Evolutionary conservation across 2,113 vertebrate genomes (phyloP), one percentile per base, ranked within the genome.

Genomic region (Amblyopsis rosae): DNA sequence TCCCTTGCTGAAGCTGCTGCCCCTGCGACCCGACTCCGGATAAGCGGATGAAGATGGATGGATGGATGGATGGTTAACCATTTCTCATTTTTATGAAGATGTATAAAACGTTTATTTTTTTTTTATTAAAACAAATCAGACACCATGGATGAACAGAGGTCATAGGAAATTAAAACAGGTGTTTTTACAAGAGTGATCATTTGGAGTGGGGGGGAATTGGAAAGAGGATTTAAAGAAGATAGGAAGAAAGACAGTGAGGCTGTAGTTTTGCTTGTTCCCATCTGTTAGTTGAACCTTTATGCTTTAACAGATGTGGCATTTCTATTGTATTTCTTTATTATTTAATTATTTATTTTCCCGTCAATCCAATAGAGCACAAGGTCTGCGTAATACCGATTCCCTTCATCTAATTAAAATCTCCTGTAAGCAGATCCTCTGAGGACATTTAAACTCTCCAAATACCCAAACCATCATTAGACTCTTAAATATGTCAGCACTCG

Each of bases 361-460:
- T 59, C 82, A 54, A 74, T 81, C 80, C 79, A 72, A 78, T 67
- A 77, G 82, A 75, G 80, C 82, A 63, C 72, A 78, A 75, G 76
- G 73, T 84, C 76, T 66, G 73, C 61, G 73, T 73, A 73, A 80
- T 63, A 72, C 68, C 56, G n/a, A 69, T 86, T 87, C 77, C 73
- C 74, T 70, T 63, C 67, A 64, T 80, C 88, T 82, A 84, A 91
- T 89, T 86, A 86, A 84, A 87, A 87, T 79, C 80, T 82, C 77
- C 75, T 83, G 80, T 72, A 70, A 79, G 80, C 79, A 57, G 83
- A 70, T 81, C 80, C 85, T 83, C 84, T 0, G 67, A 77, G 86
- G 69, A 76, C 45, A 3, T 73, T 82, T 80, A 78, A 79, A 83
- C 76, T 77, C 77, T 84, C 70, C 54, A 78, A 87, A 85, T 70